Evolutionary conservation across 2,113 vertebrate genomes (phyloP).

Genomic region (Mirounga angustirostris): DNA sequence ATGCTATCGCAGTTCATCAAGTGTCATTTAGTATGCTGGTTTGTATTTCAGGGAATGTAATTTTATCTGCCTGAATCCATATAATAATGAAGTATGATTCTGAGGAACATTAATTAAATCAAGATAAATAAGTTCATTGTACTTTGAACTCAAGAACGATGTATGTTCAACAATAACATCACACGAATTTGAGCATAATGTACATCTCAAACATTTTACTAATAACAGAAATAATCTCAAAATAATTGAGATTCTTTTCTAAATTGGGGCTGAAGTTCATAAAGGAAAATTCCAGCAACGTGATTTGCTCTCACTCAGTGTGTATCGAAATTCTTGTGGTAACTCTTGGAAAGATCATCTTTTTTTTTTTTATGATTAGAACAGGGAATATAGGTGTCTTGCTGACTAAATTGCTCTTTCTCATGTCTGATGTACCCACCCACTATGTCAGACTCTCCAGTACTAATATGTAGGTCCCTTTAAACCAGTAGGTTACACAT

Average conservation of each 20-base stretch:
- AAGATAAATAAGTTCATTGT: slow-evolving; percentile 3
- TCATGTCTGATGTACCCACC: slow-evolving; percentile 80
- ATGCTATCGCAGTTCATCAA: background rate
- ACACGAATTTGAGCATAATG: background rate
- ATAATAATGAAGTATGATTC: background rate
- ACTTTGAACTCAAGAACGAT: background rate
- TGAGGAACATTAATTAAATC: slow-evolving; percentile 7
- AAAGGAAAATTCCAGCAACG: slow-evolving; percentile 35
- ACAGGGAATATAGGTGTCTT: slow-evolving; percentile 61
- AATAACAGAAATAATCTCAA: background rate
- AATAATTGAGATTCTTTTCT: background rate
- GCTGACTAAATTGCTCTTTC: slow-evolving; percentile 79
- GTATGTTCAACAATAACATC: background rate
- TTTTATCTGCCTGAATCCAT: background rate
- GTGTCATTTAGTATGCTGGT: background rate
- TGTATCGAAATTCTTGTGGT: slow-evolving; percentile 46
- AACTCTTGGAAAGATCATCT: slow-evolving; percentile 59
- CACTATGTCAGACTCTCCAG: slow-evolving; percentile 78
- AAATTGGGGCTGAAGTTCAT: background rate
- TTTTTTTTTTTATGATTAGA: slow-evolving; percentile 70
- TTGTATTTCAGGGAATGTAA: background rate
- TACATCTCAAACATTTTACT: background rate
- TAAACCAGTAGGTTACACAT: slow-evolving; percentile 83
- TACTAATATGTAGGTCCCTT: slow-evolving; percentile 75
- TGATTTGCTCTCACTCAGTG: slow-evolving; percentile 15